Conservation (phyloP, 2,888 invertebrate genomes). For the Pristionchus arcanus region DNA sequence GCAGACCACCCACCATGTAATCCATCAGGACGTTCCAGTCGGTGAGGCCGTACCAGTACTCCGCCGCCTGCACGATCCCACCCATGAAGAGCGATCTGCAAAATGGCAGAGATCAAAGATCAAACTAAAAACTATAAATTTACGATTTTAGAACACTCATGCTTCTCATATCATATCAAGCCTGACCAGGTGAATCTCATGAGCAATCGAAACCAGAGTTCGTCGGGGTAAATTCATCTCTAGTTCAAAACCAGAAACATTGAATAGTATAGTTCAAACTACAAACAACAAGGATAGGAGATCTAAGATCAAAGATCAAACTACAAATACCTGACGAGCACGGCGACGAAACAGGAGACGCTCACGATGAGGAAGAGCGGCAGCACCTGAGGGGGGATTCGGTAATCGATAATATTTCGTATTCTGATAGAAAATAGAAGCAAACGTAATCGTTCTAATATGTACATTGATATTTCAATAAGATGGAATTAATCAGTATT, state of each 20-base stretch:
- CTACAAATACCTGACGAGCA: slow-evolving; percentile 38
- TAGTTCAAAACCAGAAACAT: not conserved
- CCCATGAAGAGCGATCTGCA: slow-evolving; percentile 64
- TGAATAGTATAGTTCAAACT: not conserved
- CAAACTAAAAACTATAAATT: not conserved
- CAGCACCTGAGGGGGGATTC: slow-evolving; percentile 22
- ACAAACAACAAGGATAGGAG: not conserved
- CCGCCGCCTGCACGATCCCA: slow-evolving; percentile 71
- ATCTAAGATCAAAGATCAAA: not conserved
- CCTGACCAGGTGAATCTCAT: not conserved
- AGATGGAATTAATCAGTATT: too few relatives aligned
- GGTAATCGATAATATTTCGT: not conserved
- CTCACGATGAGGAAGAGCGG: slow-evolving; percentile 49
- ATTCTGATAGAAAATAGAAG: too few relatives aligned
- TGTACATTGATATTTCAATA: too few relatives aligned
- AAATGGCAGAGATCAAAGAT: not conserved
- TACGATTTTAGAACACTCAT: not conserved
- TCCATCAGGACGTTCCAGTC: slow-evolving; percentile 77
- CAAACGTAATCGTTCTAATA: too few relatives aligned
- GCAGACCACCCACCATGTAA: slow-evolving; percentile 60
- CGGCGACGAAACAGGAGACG: slow-evolving; percentile 47
- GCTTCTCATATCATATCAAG: too few relatives aligned
- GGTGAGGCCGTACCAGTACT: slow-evolving; percentile 70
- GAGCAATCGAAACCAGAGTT: not conserved
- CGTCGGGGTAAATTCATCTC: not conserved